These are phyloP conservation scores for Sinonovacula constricta DNA, from an alignment of 1,140 invertebrate species.

Conservation along the genomic window DNA sequence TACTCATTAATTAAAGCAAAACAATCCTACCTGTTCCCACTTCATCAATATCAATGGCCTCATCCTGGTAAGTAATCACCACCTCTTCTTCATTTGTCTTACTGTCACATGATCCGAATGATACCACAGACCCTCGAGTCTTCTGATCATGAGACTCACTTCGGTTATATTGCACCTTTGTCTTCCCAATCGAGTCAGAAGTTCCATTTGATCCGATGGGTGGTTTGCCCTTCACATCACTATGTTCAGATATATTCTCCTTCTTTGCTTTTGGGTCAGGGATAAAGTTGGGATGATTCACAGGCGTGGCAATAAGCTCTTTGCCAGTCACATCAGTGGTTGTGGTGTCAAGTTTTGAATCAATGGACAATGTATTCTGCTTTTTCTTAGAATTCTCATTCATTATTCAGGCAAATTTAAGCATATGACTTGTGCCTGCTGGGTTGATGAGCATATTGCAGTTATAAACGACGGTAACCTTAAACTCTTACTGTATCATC, in stretches of 20 bases:
- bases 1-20: no score
- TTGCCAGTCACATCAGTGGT: background rate
- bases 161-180: background rate
- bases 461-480: no score
- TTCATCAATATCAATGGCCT: slow-evolving; percentile 50
- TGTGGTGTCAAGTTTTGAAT: no score
- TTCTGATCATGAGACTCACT: slow-evolving; percentile 19
- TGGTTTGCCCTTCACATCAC: slow-evolving; percentile 17
- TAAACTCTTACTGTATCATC: no score
- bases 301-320: background rate
- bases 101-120: slow-evolving; percentile 50
- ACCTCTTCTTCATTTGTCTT: slow-evolving; percentile 46
- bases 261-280: slow-evolving; percentile 2
- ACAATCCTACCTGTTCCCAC: slow-evolving; percentile 46
- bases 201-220: slow-evolving; percentile 9
- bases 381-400: no score
- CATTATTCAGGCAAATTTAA: no score
- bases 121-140: slow-evolving; percentile 32
- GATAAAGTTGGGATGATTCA: slow-evolving; percentile 49
- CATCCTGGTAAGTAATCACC: slow-evolving; percentile 50
- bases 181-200: background rate
- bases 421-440: no score
- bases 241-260: background rate
- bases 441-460: no score
- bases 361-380: no score